Percentiles rank a stretch among this genome's conserved stretches.
Conservation (phyloP, 1,140 invertebrate species). For the Hormaphis cornu region DNA sequence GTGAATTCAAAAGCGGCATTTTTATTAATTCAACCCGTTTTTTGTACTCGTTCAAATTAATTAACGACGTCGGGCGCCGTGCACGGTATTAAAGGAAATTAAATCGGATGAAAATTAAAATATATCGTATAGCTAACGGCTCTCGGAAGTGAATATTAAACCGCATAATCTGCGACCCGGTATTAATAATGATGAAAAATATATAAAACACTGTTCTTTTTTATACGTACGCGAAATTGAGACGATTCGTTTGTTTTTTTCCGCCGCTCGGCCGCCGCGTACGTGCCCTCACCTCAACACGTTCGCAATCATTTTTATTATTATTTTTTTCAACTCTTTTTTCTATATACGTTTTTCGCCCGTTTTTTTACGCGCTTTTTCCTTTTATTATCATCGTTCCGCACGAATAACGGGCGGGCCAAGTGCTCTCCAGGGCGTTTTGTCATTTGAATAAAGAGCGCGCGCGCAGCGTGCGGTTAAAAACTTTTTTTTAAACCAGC, state of each 20-base stretch:
- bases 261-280: not conserved
- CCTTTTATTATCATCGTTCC: constrained; percentile 23
- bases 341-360: no score
- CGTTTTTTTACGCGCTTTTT: not conserved
- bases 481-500: constrained; percentile 32
- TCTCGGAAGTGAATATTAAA: constrained; percentile 32
- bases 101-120: constrained; percentile 33
- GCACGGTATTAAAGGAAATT: constrained; percentile 31
- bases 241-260: constrained; percentile 8
- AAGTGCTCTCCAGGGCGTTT: constrained; percentile 32
- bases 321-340: no score
- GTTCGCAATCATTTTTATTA: constrained; percentile 28
- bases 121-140: no score
- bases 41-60: constrained; percentile 20
- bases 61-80: constrained; percentile 19
- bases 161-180: constrained; percentile 31
- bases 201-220: constrained; percentile 5
- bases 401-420: constrained; percentile 24
- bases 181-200: constrained; percentile 24
- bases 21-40: constrained; percentile 16
- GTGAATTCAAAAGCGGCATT: not conserved
- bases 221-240: not conserved
- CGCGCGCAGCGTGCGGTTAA: constrained; percentile 20
- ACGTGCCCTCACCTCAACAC: constrained; percentile 31
- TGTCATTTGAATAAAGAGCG: constrained; percentile 31